phyloP scores from a whole-genome alignment of 2,797 vertebrate genomes.

The Buceros bicornis region DNA sequence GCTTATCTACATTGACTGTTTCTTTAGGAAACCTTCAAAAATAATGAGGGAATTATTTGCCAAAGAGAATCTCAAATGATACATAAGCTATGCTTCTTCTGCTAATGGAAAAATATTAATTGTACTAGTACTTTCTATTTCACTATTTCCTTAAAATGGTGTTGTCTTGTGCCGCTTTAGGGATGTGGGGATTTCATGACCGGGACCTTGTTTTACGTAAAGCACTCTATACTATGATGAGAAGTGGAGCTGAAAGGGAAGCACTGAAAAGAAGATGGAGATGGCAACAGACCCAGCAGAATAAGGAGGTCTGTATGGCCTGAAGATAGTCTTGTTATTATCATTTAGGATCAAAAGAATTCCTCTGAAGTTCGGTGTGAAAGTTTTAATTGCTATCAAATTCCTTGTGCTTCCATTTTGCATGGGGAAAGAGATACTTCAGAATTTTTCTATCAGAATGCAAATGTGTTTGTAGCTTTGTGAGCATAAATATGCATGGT shows the following conservation, averaged over 20 bases:
- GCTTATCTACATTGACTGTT: neutral
- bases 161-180: conserved; percentile 74
- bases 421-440: neutral
- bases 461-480: neutral
- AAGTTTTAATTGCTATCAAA: neutral
- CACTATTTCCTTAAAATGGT: neutral
- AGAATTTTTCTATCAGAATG: neutral
- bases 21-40: neutral
- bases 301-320: conserved; percentile 91
- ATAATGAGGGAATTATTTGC: neutral
- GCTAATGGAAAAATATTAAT: neutral
- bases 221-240: conserved; percentile 97
- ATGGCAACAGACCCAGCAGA: conserved; percentile 99
- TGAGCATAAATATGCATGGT: neutral
- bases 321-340: neutral
- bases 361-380: neutral
- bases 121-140: neutral
- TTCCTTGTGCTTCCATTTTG: neutral
- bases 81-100: neutral
- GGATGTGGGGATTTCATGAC: conserved; percentile 99
- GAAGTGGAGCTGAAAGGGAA: conserved; percentile 92
- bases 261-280: conserved; percentile 97
- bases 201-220: conserved; percentile 96
- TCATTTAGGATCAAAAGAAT: neutral
- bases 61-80: neutral